Evolutionary conservation across 1,140 invertebrate genomes (phyloP).

Genomic region (Diploscapter pachys): DNA sequence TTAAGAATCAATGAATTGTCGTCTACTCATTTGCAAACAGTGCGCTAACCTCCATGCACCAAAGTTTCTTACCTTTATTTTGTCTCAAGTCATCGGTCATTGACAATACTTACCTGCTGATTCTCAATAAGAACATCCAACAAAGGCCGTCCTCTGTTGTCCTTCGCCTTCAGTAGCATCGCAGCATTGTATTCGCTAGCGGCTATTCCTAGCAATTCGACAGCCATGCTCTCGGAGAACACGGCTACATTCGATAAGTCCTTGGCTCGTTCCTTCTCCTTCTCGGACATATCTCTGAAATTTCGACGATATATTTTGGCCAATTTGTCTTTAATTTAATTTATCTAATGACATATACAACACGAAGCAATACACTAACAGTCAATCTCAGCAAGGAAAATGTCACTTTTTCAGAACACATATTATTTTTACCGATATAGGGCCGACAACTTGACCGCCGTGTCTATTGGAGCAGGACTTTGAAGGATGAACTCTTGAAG

Average conservation of each 20-base stretch:
- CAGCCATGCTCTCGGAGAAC: slow-evolving; percentile 94
- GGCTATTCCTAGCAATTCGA: slow-evolving; percentile 83
- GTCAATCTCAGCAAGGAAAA: not conserved
- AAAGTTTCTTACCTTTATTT: not conserved
- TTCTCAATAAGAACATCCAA: slow-evolving; percentile 96
- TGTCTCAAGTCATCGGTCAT: slow-evolving; percentile 34
- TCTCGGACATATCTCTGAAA: slow-evolving; percentile 35
- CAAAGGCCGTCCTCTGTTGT: slow-evolving; percentile 85
- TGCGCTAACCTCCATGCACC: too few relatives aligned
- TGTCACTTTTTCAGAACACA: too few relatives aligned
- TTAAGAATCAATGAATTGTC: too few relatives aligned
- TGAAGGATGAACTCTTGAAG: slow-evolving; percentile 93
- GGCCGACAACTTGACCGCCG: slow-evolving; percentile 92
- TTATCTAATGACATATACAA: too few relatives aligned
- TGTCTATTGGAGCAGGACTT: slow-evolving; percentile 93
- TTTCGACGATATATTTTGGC: not conserved
- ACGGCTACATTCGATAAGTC: slow-evolving; percentile 88
- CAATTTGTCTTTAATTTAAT: too few relatives aligned
- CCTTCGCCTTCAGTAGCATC: slow-evolving; percentile 81
- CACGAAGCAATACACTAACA: not conserved
- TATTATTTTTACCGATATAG: slow-evolving; percentile 72
- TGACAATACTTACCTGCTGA: slow-evolving; percentile 86
- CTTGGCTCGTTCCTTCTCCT: slow-evolving; percentile 76
- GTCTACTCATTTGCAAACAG: too few relatives aligned
- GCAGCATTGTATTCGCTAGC: slow-evolving; percentile 88